phyloP scores from a whole-genome alignment of 2,888 invertebrate genomes.

The Oligia strigilis region DNA sequence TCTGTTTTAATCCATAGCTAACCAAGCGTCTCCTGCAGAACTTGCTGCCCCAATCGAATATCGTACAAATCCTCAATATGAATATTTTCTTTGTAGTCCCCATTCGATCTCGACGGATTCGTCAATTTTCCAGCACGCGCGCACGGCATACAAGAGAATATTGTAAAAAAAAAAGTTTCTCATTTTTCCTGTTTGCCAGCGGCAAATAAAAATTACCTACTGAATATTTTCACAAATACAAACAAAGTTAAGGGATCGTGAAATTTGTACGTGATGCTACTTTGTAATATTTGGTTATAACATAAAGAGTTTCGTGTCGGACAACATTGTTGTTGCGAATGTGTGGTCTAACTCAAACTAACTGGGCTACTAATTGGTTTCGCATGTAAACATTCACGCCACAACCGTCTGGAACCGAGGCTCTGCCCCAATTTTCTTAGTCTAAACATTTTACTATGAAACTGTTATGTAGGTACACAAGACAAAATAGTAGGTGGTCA shows the following conservation, averaged over 20 bases:
- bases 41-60: constrained; percentile 60
- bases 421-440: constrained; percentile 18
- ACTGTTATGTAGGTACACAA: constrained; percentile 40
- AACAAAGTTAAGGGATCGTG: constrained; percentile 44
- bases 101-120: constrained; percentile 60
- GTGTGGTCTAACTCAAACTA: constrained; percentile 46
- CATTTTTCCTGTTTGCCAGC: constrained; percentile 46
- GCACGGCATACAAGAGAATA: constrained; percentile 60
- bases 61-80: constrained; percentile 55
- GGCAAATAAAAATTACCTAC: constrained; percentile 36
- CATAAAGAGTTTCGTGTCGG: constrained; percentile 23
- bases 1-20: constrained; percentile 11
- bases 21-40: constrained; percentile 30
- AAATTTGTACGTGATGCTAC: constrained; percentile 19
- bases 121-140: constrained; percentile 74
- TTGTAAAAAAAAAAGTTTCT: constrained; percentile 59
- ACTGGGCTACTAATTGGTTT: constrained; percentile 51
- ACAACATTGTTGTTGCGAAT: constrained; percentile 28
- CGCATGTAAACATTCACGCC: constrained; percentile 42
- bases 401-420: constrained; percentile 18
- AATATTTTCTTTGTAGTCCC: constrained; percentile 64
- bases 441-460: constrained; percentile 42
- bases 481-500: neutral
- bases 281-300: constrained; percentile 22
- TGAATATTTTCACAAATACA: constrained; percentile 37